These are phyloP conservation scores for Tachycineta bicolor DNA, from an alignment of 2,113 vertebrate genomes.

Conservation along the genomic window DNA sequence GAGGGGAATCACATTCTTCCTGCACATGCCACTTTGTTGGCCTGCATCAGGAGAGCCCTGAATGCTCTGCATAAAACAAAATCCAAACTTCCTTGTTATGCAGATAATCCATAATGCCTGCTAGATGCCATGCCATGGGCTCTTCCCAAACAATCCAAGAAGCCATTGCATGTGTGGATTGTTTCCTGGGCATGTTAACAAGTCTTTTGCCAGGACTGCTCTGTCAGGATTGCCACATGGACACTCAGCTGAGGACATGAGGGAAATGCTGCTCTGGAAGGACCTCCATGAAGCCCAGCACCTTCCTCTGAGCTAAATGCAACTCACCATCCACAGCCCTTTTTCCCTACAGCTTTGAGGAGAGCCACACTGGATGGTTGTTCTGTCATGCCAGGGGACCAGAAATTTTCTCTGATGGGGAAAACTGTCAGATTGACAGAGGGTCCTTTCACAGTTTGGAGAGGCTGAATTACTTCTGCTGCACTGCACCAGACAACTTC, in stretches of 20 bases:
- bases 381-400: not conserved
- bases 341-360: not conserved
- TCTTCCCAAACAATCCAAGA: conserved; percentile 5
- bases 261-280: not conserved
- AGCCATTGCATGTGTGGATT: not conserved
- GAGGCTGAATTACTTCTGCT: not conserved
- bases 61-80: conserved; percentile 8
- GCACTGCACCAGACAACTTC: not conserved
- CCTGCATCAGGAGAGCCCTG: not conserved
- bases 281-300: not conserved
- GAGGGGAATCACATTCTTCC: not conserved
- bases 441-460: not conserved
- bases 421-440: not conserved
- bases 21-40: not conserved
- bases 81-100: conserved; percentile 23
- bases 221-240: not conserved
- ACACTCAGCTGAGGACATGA: not conserved
- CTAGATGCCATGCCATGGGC: not conserved
- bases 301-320: not conserved
- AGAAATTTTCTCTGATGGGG: not conserved
- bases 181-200: conserved; percentile 3
- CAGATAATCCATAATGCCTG: not conserved
- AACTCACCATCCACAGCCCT: not conserved
- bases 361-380: not conserved
- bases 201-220: not conserved